Conservation (phyloP, 2,797 vertebrate species). For the Cyprinodon diabolis region DNA sequence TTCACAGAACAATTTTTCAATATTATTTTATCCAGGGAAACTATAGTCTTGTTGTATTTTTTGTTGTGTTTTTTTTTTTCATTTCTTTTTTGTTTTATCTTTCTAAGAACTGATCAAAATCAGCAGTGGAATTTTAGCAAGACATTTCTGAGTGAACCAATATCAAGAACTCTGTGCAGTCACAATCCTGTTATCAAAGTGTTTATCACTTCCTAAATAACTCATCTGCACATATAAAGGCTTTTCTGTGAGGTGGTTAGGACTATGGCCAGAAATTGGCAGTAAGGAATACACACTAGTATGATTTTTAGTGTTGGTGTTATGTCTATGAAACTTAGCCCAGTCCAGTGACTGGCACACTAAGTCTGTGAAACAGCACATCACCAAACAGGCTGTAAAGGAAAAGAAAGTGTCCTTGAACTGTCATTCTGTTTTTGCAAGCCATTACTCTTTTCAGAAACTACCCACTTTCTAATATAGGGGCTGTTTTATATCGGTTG, state of each 20-base stretch:
- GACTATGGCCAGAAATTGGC: conserved; percentile 52
- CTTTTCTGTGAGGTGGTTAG: conserved; percentile 65
- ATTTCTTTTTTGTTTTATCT: conserved; percentile 17
- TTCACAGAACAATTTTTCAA: too few species aligned
- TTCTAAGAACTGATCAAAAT: conserved; percentile 23
- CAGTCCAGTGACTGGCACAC: conserved; percentile 50
- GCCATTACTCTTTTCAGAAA: conserved; percentile 44
- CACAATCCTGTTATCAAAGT: conserved; percentile 47
- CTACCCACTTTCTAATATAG: conserved; percentile 20
- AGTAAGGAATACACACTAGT: conserved; percentile 52
- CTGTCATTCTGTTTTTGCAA: conserved; percentile 50
- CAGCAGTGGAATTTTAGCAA: conserved; percentile 28
- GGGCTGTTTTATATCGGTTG: conserved; percentile 37
- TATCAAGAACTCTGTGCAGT: conserved; percentile 36
- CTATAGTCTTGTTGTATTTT: too few species aligned
- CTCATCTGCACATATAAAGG: conserved; percentile 60
- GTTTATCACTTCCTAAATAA: conserved; percentile 57
- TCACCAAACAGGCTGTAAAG: conserved; percentile 45
- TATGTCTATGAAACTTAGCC: conserved; percentile 53
- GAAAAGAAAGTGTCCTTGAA: conserved; percentile 62
- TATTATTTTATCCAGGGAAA: too few species aligned
- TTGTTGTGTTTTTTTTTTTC: conserved; percentile 3
- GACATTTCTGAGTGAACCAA: conserved; percentile 40
- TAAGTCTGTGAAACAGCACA: conserved; percentile 39
- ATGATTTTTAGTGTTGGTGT: conserved; percentile 52